Evolutionary conservation across 2,113 vertebrate species (phyloP), one percentile per base, ranked within the genome.

Genomic region (Xenopus borealis): DNA sequence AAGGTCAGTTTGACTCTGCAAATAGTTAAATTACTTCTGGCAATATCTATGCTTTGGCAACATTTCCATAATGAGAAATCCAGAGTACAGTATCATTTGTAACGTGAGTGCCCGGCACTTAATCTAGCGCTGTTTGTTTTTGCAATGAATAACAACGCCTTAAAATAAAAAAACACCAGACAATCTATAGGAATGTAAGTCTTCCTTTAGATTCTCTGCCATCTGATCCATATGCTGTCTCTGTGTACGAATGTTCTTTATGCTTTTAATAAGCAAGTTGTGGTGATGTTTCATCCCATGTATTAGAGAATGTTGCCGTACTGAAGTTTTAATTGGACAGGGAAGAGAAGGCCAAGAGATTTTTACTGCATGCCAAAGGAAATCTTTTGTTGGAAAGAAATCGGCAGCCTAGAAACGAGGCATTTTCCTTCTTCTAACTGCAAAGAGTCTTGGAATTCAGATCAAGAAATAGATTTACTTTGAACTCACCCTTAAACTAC

Each of bases 21-120:
- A 89, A 90, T 79, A 86, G 91, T 94, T 94, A 94, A 94, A 90
- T 88, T 86, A 87, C 86, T 83, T 80, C 86, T 91, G 89, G 87
- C 88, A 90, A 81, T 74, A 85, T 76, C 52, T 23, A 81, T 80
- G 76, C 85, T 84, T 89, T 93, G 90, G 92, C 91, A 83, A 79
- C 81, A 82, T 83, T 78, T 85, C 80, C 81, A 18, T 94, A 92
- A 95, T 89, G 93, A 93, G 91, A 93, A 93, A 90, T 89, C 86
- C 92, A 94, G 89, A 91, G 89, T 86, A 84, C 83, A 89, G 84
- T 88, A 88, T 92, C 87, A 86, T 87, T 88, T 91, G 88, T 89
- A 92, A 91, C 80, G 84, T 81, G 82, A 92, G 84, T 87, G 85
- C 86, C 89, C 87, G 72, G 72, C 83, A 87, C 83, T 88, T 88